Evolutionary conservation across 2,888 invertebrate species (phyloP), one percentile per base, ranked within the genome.

Genomic region (Agrotis clavis): DNA sequence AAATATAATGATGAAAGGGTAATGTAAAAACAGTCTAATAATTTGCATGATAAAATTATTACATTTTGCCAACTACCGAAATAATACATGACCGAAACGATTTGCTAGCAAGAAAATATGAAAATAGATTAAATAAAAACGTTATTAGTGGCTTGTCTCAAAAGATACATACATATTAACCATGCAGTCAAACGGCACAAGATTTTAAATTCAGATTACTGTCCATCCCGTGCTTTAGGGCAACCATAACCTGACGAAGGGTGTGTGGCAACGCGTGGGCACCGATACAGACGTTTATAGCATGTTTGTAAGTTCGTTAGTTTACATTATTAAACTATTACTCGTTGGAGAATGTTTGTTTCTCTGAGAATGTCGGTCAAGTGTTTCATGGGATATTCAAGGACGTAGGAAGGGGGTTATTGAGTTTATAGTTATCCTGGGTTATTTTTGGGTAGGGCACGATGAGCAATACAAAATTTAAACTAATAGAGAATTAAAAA

Each of bases 201-300:
- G 30, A 9, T 35, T n/a, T 56, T 35, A 18, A 35, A 57, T 18
- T 25, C 35, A 25, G 14, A 5, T 11, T 4, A 18, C 14, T 2
- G 16, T n/a, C 7, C 9, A 0, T 53, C 48, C 48, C 14, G 3
- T 25, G 48, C 41, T 54, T 60, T 45, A 60, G 59, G 77, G 64
- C 77, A 86, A 71, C 85, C 85, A 68, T 86, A 62, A 56, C 41
- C 53, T 54, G 19, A 51, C 19, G 48, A 71, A 83, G 86, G 84
- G 87, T 86, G 87, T 87, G 87, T 82, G 83, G 87, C 84, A 87
- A 81, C 67, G 87, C 86, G 90, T 90, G 86, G 90, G 90, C 66
- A 76, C 80, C 71, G 73, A 83, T 73, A 77, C 19, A 70, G 67
- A 74, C 81, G 67, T 86, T 87, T 82, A 86, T 79, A 85, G 77